Conservation (phyloP, 2,113 vertebrate species). For the Nematolebias whitei region DNA sequence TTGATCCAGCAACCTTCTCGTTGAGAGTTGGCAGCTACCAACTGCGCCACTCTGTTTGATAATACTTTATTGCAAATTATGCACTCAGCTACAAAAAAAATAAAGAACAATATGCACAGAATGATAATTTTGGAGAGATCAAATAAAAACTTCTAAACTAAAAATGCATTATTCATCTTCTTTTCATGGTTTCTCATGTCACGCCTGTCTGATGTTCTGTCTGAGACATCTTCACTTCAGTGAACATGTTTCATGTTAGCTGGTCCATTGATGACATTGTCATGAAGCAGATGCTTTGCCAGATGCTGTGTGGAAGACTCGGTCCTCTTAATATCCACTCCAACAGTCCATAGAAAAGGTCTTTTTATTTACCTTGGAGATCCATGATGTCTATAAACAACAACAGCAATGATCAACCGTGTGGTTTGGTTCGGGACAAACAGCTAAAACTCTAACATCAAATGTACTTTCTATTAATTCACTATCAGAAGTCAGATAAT, state of each 20-base stretch:
- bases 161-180: neutral
- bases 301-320: constrained; percentile 23
- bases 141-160: neutral
- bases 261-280: constrained; percentile 26
- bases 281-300: constrained; percentile 24
- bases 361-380: neutral
- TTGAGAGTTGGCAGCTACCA: too few species aligned
- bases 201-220: constrained; percentile 14
- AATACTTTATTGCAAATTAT: too few species aligned
- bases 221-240: constrained; percentile 1
- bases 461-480: too few species aligned
- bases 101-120: too few species aligned
- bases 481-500: too few species aligned
- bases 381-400: neutral
- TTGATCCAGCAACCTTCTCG: too few species aligned
- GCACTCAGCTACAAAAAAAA: too few species aligned
- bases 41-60: too few species aligned
- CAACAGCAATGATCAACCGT: neutral
- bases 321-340: neutral
- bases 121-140: neutral
- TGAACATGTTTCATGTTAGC: constrained; percentile 14
- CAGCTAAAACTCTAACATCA: too few species aligned
- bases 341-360: neutral
- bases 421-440: too few species aligned
- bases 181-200: constrained; percentile 10